Evolutionary conservation across 2,113 vertebrate species (phyloP).

Genomic region (Coregonus clupeaformis): DNA sequence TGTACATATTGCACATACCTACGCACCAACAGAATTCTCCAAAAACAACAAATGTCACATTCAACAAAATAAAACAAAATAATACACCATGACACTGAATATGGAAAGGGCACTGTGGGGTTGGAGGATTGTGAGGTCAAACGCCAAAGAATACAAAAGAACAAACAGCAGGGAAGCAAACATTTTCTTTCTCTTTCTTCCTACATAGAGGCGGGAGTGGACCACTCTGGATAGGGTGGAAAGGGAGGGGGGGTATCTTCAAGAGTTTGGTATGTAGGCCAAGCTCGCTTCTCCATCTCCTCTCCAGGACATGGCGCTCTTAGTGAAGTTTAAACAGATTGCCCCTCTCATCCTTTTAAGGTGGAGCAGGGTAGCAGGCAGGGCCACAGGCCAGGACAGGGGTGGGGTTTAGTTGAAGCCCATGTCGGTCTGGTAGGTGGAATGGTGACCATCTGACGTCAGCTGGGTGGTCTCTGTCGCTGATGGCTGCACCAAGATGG

Average conservation of each 20-base stretch:
- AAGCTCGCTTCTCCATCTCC: slow-evolving; percentile 67
- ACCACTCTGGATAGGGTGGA: slow-evolving; percentile 16
- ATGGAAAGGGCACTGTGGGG: slow-evolving; percentile 51
- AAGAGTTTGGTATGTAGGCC: slow-evolving; percentile 65
- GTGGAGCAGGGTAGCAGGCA: slow-evolving; percentile 67
- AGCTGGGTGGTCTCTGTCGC: slow-evolving; percentile 98
- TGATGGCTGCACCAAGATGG: slow-evolving; percentile 91
- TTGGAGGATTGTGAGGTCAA: slow-evolving; percentile 46
- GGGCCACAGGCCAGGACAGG: slow-evolving; percentile 48
- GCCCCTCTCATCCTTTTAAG: slow-evolving; percentile 56
- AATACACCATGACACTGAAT: slow-evolving; percentile 75
- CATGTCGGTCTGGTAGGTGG: slow-evolving; percentile 93
- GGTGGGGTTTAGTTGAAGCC: slow-evolving; percentile 86
- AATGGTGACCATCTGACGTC: slow-evolving; percentile 88
- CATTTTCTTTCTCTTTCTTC: slow-evolving; percentile 50
- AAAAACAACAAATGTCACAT: slow-evolving; percentile 45
- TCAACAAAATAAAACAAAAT: slow-evolving; percentile 65
- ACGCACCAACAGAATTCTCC: slow-evolving; percentile 50
- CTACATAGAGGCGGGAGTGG: slow-evolving; percentile 26
- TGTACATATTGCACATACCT: slow-evolving; percentile 44
- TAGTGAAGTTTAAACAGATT: slow-evolving; percentile 49
- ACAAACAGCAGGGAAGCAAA: slow-evolving; percentile 53
- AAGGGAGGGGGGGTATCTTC: slow-evolving; percentile 45
- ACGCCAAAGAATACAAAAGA: slow-evolving; percentile 64
- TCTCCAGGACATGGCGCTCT: slow-evolving; percentile 44